Evolutionary conservation across 1,140 invertebrate species (phyloP).

Genomic region (Drosophila orosa): DNA sequence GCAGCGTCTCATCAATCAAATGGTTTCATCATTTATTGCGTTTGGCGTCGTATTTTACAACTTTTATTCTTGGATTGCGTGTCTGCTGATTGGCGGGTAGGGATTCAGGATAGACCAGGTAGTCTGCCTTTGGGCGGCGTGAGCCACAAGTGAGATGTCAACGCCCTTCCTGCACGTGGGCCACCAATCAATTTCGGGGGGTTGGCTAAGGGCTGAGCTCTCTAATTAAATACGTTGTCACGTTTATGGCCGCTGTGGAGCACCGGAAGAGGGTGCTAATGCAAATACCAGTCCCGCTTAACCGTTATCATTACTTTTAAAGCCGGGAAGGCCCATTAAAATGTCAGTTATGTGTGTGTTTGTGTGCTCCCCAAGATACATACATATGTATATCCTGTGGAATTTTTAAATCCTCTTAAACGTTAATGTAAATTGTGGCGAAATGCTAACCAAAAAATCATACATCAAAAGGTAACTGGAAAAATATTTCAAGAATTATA

Average conservation of each 20-base stretch:
- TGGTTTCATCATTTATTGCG: slow-evolving; percentile 37
- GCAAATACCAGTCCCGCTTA: slow-evolving; percentile 43
- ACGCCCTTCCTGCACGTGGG: slow-evolving; percentile 37
- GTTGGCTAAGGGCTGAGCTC: not conserved
- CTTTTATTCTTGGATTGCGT: slow-evolving; percentile 50
- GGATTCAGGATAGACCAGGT: not conserved
- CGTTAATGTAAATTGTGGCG: slow-evolving; percentile 35
- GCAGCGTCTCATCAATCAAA: slow-evolving; percentile 38
- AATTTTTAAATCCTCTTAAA: slow-evolving; percentile 48
- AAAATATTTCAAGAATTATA: not conserved
- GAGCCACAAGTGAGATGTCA: slow-evolving; percentile 60
- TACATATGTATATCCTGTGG: not conserved
- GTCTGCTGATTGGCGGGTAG: slow-evolving; percentile 11
- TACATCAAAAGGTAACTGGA: slow-evolving; percentile 15
- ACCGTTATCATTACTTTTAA: slow-evolving; percentile 57
- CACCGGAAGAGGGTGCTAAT: slow-evolving; percentile 13
- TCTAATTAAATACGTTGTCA: slow-evolving; percentile 67
- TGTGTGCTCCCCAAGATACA: not conserved
- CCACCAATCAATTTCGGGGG: slow-evolving; percentile 24
- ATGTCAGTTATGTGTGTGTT: slow-evolving; percentile 27
- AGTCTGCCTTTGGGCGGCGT: slow-evolving; percentile 6
- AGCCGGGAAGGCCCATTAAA: slow-evolving; percentile 38
- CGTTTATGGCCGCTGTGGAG: slow-evolving; percentile 43
- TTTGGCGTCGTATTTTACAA: slow-evolving; percentile 34
- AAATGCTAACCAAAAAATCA: slow-evolving; percentile 10